Evolutionary conservation across 1,140 invertebrate species (phyloP), one percentile per base, ranked within the genome.

Genomic region (Trypoxylus dichotomus): DNA sequence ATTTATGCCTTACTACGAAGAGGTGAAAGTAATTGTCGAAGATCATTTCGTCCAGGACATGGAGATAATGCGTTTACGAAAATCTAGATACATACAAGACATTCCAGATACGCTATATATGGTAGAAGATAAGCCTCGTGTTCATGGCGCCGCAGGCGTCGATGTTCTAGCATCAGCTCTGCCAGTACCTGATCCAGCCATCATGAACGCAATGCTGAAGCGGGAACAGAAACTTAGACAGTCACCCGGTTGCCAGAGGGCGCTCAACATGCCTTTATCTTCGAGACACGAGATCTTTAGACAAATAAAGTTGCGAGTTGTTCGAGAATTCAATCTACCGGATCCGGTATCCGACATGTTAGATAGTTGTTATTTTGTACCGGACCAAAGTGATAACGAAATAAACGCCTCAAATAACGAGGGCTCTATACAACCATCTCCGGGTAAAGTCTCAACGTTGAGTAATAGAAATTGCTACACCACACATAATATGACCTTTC

Each of bases 61-160:
- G 42, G 94, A 95, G 83, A 84, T 94, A 72, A 89, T 95, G 77
- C 90, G 93, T 24, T 89, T 94, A 83, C 89, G 94, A 80, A 88
- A 93, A 77, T 90, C 90, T n/a, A 87, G 92, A 21, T 89, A 92
- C 78, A 90, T 90, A 81, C 90, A 91, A 25, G 92, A 94, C 84
- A 97, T 97, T 83, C 96, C 96, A 0, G 97, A 98, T 86, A 96
- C 96, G 1, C 88, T 98, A 29, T 98, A 98, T 85, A 98, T 98
- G 97, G 94, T 97, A 27, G 91, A 93, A 29, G 90, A 92, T 76
- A 90, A 91, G 85, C 84, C 84, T 11, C 76, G 84, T 8, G 74
- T 77, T 68, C 90, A 54, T 82, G 92, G 90, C 32, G 88, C 91
- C 11, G 91, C 90, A 76, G 91, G 91, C 76, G 88, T 90, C 71